A percentile compares a stretch with the other conserved stretches of the same genome.
Conservation (phyloP, 2,113 vertebrate genomes). For the Willisornis vidua region DNA sequence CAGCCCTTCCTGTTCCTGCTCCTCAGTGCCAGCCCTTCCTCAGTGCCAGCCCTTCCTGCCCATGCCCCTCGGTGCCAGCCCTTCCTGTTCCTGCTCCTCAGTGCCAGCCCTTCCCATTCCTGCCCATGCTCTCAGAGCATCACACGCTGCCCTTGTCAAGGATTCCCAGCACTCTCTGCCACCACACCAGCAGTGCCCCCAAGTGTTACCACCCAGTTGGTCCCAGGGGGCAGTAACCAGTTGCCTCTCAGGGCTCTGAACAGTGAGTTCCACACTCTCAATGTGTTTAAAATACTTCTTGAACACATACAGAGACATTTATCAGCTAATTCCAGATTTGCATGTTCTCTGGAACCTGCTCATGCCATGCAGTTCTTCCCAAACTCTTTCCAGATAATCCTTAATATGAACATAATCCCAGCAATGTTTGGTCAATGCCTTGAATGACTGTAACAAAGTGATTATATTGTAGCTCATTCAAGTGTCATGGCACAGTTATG, state of each 20-base stretch:
- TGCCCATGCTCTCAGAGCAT: not conserved
- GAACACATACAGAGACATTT: accelerated
- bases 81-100: not conserved
- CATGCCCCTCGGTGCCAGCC: not conserved
- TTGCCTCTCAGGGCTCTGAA: not conserved
- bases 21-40: not conserved
- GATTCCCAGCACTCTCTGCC: not conserved
- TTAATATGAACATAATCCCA: accelerated
- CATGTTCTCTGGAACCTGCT: not conserved
- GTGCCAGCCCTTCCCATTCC: not conserved
- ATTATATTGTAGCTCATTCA: accelerated
- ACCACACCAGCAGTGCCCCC: accelerated
- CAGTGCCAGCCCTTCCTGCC: not conserved
- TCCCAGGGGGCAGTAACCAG: not conserved
- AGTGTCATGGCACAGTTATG: accelerated
- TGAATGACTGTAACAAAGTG: not conserved
- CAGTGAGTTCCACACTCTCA: accelerated
- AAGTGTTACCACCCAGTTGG: accelerated
- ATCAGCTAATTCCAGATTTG: not conserved
- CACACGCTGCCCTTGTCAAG: accelerated
- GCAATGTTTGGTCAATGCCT: accelerated
- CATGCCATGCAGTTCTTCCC: not conserved
- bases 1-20: not conserved
- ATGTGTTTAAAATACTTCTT: not conserved
- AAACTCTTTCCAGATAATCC: not conserved